Percentiles rank a stretch among this genome's conserved stretches.
phyloP scores from a whole-genome alignment of 1,140 invertebrate genomes.

The Drosophila ananassae region DNA sequence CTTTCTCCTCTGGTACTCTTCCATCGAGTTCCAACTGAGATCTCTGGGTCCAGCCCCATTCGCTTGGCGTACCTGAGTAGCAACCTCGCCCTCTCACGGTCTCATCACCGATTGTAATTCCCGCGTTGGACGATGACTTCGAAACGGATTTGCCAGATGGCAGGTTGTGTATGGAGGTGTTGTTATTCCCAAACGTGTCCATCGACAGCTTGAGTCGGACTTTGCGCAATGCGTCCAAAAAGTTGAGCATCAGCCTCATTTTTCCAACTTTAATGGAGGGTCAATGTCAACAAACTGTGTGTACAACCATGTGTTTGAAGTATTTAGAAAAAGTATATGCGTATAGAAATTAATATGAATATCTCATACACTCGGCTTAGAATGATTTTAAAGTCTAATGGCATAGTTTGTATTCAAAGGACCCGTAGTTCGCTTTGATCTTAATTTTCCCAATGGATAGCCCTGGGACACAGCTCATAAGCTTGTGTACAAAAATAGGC shows the following conservation, averaged over 20 bases:
- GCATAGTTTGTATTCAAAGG: background rate
- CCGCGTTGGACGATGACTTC: background rate
- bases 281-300: background rate
- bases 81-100: background rate
- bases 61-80: background rate
- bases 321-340: background rate
- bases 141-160: background rate
- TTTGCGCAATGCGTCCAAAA: conserved; percentile 32
- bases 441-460: conserved; percentile 13
- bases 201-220: conserved; percentile 5
- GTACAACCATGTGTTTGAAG: conserved; percentile 5
- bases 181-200: background rate
- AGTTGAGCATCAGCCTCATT: conserved; percentile 28
- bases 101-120: background rate
- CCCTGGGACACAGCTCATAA: conserved; percentile 10
- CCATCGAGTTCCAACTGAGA: background rate
- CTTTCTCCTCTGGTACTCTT: background rate
- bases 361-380: background rate
- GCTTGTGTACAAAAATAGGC: conserved; percentile 5
- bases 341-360: no score
- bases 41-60: background rate
- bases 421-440: conserved; percentile 10
- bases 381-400: background rate
- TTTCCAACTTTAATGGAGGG: background rate
- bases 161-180: background rate